Conservation (phyloP, 2,797 vertebrate species). For the Oreortyx pictus region DNA sequence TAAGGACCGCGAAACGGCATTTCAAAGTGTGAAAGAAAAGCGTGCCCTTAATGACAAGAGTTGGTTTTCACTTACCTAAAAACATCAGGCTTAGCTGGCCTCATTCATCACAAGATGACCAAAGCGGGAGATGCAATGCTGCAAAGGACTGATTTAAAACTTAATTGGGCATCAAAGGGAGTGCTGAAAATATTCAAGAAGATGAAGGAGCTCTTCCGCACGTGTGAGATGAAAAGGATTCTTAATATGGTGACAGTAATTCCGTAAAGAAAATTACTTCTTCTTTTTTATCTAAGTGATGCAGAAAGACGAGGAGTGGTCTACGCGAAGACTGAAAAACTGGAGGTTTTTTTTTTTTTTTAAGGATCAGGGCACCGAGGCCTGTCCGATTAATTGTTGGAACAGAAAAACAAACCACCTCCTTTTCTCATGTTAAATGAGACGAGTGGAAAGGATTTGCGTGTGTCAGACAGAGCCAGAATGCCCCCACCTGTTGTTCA, state of each 20-base stretch:
- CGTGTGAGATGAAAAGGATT: rapidly evolving
- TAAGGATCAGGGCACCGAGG: not conserved
- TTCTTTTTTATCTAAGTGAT: not conserved
- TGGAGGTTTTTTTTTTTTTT: not conserved
- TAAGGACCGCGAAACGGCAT: not conserved
- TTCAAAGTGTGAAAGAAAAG: not conserved
- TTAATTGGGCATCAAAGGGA: not conserved
- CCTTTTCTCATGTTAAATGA: not conserved
- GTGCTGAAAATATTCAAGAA: not conserved
- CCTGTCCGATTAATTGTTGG: not conserved
- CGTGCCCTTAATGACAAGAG: not conserved
- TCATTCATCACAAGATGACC: not conserved
- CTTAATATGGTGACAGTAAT: not conserved
- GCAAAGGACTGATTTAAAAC: not conserved
- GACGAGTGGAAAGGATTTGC: not conserved
- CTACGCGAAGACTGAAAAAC: not conserved
- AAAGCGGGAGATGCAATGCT: not conserved
- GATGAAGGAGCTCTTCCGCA: not conserved
- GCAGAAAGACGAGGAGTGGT: not conserved
- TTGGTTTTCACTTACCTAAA: not conserved
- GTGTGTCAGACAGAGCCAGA: rapidly evolving
- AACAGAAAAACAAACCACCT: not conserved
- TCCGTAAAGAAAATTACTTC: not conserved
- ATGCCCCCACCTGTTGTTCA: not conserved
- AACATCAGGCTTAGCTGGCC: not conserved